These are phyloP conservation scores for Notodonta ziczac DNA, from an alignment of 2,888 invertebrate genomes.

Conservation along the genomic window DNA sequence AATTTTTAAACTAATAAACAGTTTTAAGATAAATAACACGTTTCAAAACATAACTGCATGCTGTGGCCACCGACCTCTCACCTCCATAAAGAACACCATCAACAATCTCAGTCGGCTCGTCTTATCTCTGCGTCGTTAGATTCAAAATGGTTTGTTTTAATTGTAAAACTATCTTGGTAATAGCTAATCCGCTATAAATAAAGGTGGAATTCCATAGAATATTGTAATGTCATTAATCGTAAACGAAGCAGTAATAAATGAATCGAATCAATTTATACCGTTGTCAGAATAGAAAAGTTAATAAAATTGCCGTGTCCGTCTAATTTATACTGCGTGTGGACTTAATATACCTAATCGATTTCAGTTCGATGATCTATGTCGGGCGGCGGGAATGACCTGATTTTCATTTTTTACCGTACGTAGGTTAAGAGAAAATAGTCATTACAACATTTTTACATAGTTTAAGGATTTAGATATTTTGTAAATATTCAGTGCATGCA, in stretches of 20 bases:
- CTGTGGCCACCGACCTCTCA: conserved; percentile 46
- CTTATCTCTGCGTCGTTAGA: conserved; percentile 22
- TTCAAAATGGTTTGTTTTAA: conserved; percentile 15
- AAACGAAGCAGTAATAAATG: conserved; percentile 47
- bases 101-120: conserved; percentile 2
- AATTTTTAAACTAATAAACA: conserved; percentile 42
- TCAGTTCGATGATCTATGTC: conserved; percentile 3
- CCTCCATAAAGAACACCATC: conserved; percentile 7
- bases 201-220: conserved; percentile 48
- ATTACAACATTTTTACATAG: too few relatives aligned
- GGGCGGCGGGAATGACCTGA: background rate
- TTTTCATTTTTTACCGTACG: background rate
- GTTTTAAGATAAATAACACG: conserved; percentile 51
- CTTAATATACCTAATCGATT: background rate
- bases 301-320: conserved; percentile 4
- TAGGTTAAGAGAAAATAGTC: too few relatives aligned
- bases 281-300: conserved; percentile 8
- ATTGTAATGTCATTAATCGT: conserved; percentile 58
- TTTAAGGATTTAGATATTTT: too few relatives aligned
- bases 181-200: conserved; percentile 47
- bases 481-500: too few relatives aligned
- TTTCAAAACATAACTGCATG: conserved; percentile 49
- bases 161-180: conserved; percentile 28
- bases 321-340: conserved; percentile 11
- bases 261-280: conserved; percentile 15